Evolutionary conservation across 1,140 invertebrate species (phyloP).

Genomic region (Cydia splendana): DNA sequence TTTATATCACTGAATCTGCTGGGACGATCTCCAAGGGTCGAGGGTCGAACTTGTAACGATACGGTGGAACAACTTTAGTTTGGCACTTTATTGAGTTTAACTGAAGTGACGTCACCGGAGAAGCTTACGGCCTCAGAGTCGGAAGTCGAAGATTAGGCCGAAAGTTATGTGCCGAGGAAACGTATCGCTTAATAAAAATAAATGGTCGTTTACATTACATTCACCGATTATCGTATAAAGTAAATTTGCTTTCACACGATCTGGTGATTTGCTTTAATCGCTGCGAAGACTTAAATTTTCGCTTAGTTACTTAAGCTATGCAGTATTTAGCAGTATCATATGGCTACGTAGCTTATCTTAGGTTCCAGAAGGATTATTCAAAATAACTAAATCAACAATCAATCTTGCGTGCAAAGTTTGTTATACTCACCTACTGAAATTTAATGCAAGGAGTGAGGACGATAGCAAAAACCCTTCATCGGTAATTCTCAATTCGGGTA

Average conservation of each 20-base stretch:
- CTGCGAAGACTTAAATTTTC: too few relatives aligned
- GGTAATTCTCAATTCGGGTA: background rate
- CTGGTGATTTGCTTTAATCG: too few relatives aligned
- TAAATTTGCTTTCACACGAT: background rate
- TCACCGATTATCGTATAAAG: background rate
- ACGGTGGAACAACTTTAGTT: slow-evolving; percentile 32
- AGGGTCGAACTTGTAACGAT: slow-evolving; percentile 43
- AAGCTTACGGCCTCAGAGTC: background rate
- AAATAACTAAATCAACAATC: too few relatives aligned
- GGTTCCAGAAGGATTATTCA: too few relatives aligned
- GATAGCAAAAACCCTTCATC: background rate
- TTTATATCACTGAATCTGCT: slow-evolving; percentile 59
- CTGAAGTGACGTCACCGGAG: slow-evolving; percentile 25
- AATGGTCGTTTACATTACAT: background rate
- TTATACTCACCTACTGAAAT: too few relatives aligned
- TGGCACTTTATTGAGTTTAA: slow-evolving; percentile 31
- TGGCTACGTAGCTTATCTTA: too few relatives aligned
- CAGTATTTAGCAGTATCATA: too few relatives aligned
- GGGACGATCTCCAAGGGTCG: slow-evolving; percentile 46
- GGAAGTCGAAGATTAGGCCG: background rate
- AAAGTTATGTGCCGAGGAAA: background rate
- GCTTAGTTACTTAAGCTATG: too few relatives aligned
- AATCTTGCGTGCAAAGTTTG: too few relatives aligned
- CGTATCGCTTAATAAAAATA: background rate
- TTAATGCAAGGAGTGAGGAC: background rate